These are phyloP conservation scores for Hydropsyche tenuis DNA, from an alignment of 1,140 invertebrate genomes.

Conservation along the genomic window DNA sequence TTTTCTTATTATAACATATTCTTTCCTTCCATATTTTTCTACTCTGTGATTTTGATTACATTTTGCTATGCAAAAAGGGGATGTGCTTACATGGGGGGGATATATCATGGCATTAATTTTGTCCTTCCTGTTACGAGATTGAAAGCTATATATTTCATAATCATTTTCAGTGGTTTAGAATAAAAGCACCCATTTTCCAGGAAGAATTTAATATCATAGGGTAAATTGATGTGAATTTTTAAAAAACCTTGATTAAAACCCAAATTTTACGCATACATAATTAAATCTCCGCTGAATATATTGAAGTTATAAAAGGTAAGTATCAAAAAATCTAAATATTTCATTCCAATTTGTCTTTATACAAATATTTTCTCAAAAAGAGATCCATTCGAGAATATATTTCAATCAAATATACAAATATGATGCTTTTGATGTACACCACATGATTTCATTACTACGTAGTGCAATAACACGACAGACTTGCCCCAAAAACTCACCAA, in stretches of 20 bases:
- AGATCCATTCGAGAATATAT: not conserved
- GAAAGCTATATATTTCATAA: not conserved
- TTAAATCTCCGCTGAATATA: too few species aligned
- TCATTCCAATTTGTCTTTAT: too few species aligned
- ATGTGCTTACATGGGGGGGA: slow-evolving; percentile 14
- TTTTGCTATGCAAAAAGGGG: slow-evolving; percentile 13
- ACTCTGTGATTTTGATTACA: not conserved
- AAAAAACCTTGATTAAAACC: too few species aligned
- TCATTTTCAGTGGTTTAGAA: slow-evolving; percentile 14
- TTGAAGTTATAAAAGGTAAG: too few species aligned
- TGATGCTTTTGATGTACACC: not conserved
- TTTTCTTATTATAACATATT: not conserved
- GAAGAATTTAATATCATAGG: too few species aligned
- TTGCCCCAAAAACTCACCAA: slow-evolving; percentile 17
- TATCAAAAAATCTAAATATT: too few species aligned
- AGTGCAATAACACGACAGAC: slow-evolving; percentile 22
- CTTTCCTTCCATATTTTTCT: too few species aligned
- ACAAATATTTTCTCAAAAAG: too few species aligned
- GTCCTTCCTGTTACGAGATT: slow-evolving; percentile 14
- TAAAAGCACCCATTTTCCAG: not conserved
- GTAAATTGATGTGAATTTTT: too few species aligned
- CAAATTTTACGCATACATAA: too few species aligned
- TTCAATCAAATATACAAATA: not conserved
- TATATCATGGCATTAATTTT: slow-evolving; percentile 47
- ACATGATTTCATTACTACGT: slow-evolving; percentile 12